Evolutionary conservation across 2,113 vertebrate species (phyloP), one percentile per base, ranked within the genome.

Genomic region (Leucosticte australis): DNA sequence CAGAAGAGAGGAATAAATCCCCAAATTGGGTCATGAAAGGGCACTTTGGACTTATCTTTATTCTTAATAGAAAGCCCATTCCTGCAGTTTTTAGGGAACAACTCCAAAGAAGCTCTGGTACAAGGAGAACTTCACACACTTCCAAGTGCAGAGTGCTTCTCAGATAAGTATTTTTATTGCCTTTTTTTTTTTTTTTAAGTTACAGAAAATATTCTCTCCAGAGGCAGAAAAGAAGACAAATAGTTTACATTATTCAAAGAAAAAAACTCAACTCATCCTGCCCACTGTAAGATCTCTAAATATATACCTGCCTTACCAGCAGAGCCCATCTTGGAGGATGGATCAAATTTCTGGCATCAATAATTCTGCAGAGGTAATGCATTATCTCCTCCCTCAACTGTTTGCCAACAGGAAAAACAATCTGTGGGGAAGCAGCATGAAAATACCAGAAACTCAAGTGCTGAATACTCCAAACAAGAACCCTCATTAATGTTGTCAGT

Each of bases 181-280:
- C 3, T 27, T 26, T 15, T 22, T 26, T 59, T n/a, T 56, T 73
- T 90, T 93, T 47, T 83, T 90, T 35, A 78, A 89, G 56, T 81
- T 93, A 87, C 30, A 71, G 68, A 89, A 95, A 94, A 71, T 17
- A 13, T 77, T 78, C 55, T 90, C 59, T 91, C 76, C 56, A 81
- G 79, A 56, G 79, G 28, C 47, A 86, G 68, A 16, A 78, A 68
- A 71, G 50, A 64, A 76, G 62, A 91, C 35, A 95, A 90, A 91
- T 67, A 22, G 17, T 81, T 80, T 94, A 90, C 33, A 60, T 87
- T 89, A 96, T 87, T 86, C 84, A 90, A 91, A 88, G 55, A 8
- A 44, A 82, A 37, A 69, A 37, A n/a, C n/a, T 53, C 62, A 14
- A 27, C 46, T 5, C 44, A 65, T 64, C 41, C 85, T 81, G 71